Percentiles rank a stretch among this genome's conserved stretches.
Conservation (phyloP, 1,140 invertebrate species). For the Trypoxylus dichotomus region DNA sequence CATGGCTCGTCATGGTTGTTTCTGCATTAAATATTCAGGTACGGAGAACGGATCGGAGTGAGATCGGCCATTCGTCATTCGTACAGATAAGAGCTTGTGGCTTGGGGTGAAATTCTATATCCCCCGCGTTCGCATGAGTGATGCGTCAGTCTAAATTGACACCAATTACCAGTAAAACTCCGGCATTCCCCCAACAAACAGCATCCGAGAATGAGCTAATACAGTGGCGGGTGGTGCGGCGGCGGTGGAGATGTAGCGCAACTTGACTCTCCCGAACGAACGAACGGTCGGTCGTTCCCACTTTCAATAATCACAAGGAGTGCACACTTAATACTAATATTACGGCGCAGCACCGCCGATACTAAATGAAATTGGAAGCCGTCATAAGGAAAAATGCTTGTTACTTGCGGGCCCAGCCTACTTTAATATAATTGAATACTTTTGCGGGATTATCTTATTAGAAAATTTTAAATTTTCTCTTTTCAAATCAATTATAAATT, state of each 20-base stretch:
- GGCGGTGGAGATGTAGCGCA: background rate
- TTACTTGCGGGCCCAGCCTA: conserved; percentile 11
- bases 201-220: conserved; percentile 54
- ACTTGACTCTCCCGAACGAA: conserved; percentile 27
- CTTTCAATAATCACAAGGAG: conserved; percentile 28
- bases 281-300: conserved; percentile 19
- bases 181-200: conserved; percentile 53
- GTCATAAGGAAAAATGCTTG: conserved; percentile 11
- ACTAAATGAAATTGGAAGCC: conserved; percentile 26
- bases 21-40: conserved; percentile 22
- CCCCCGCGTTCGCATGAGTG: conserved; percentile 47
- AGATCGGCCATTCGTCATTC: conserved; percentile 24
- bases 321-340: conserved; percentile 26
- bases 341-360: background rate
- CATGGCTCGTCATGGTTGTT: conserved; percentile 9
- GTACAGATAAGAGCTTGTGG: conserved; percentile 26
- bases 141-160: conserved; percentile 64
- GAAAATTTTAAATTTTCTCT: background rate
- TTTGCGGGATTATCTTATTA: background rate
- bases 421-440: conserved; percentile 23
- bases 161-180: conserved; percentile 72
- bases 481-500: no score
- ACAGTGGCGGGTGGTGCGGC: conserved; percentile 28
- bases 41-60: conserved; percentile 11
- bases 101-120: conserved; percentile 50